Conservation (phyloP, 2,797 vertebrate species). For the Gymnothorax javanicus region DNA sequence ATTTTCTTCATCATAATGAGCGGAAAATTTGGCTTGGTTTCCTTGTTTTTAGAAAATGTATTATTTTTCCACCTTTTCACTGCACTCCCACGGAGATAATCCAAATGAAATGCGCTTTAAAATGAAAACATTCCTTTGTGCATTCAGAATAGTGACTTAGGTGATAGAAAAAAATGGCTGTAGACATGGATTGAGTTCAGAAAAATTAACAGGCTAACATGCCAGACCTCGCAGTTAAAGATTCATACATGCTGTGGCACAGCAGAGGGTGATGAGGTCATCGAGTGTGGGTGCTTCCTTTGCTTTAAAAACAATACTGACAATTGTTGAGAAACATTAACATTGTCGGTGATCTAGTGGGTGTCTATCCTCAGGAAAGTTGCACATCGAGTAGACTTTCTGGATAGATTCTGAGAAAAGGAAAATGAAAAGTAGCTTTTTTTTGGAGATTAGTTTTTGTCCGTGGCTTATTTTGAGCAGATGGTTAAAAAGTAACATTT, state of each 20-base stretch:
- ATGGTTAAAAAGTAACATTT: neutral
- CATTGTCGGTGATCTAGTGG: neutral
- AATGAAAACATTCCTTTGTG: constrained; percentile 8
- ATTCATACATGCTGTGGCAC: neutral
- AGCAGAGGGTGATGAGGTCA: constrained; percentile 13
- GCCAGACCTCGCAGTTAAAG: too few species aligned
- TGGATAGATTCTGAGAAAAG: neutral
- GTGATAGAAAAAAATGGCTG: neutral
- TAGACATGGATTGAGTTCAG: neutral
- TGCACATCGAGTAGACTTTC: neutral
- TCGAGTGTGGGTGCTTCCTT: neutral
- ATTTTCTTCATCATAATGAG: constrained; percentile 8
- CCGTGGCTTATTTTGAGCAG: neutral
- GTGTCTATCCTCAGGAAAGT: neutral
- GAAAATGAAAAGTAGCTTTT: neutral
- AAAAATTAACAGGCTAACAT: neutral
- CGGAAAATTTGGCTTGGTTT: constrained; percentile 12
- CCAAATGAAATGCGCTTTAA: neutral
- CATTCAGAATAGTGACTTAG: neutral
- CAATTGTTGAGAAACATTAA: neutral
- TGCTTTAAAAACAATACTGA: neutral
- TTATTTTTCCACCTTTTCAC: constrained; percentile 9
- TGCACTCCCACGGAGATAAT: neutral
- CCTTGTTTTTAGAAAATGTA: neutral
- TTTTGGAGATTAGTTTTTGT: neutral